Conservation (phyloP, 2,797 vertebrate genomes). For the Hippopotamyrus pictus region DNA sequence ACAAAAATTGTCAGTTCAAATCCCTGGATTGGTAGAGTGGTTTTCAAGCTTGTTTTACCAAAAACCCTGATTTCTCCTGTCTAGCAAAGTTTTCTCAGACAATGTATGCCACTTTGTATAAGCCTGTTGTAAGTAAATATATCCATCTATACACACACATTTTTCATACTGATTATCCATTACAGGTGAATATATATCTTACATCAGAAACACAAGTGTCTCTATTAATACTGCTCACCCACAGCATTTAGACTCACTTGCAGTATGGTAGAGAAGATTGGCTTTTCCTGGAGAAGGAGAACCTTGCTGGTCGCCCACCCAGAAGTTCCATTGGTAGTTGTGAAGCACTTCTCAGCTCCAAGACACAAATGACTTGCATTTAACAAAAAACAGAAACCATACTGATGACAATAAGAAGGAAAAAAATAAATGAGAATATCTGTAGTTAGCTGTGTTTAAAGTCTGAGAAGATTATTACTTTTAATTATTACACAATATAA, state of each 20-base stretch:
- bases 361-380: neutral
- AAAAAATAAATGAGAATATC: neutral
- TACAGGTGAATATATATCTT: neutral
- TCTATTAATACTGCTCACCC: neutral
- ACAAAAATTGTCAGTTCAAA: neutral
- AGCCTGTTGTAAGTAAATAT: neutral
- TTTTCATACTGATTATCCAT: neutral
- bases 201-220: neutral
- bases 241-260: neutral
- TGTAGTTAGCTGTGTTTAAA: neutral
- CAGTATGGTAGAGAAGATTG: neutral
- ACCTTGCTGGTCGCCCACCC: neutral
- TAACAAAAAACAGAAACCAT: neutral
- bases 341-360: neutral
- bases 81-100: neutral
- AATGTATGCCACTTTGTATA: neutral
- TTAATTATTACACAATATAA: neutral
- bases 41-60: neutral
- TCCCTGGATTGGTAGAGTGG: neutral
- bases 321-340: neutral
- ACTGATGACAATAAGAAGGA: neutral
- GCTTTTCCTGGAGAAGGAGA: neutral
- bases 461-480: neutral
- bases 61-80: neutral
- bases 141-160: neutral